Evolutionary conservation across 2,113 vertebrate genomes (phyloP).

Genomic region (Eulemur macaco): DNA sequence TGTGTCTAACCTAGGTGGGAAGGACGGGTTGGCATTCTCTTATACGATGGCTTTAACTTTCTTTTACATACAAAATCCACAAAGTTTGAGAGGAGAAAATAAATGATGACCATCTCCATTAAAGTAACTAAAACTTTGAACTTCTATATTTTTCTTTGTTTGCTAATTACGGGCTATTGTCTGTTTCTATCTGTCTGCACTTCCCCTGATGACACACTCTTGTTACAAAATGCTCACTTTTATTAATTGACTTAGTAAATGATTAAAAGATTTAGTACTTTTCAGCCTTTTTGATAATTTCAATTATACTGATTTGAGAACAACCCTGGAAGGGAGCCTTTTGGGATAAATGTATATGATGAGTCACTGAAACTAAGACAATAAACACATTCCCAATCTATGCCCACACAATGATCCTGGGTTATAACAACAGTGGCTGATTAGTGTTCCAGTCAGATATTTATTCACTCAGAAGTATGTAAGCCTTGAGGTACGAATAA

Average conservation of each 20-base stretch:
- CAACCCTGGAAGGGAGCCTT: neutral
- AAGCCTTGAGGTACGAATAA: neutral
- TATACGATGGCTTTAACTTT: neutral
- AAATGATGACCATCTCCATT: neutral
- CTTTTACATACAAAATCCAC: neutral
- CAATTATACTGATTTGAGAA: neutral
- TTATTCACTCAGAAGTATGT: neutral
- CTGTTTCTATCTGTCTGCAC: neutral
- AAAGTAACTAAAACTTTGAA: neutral
- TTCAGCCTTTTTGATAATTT: conserved; percentile 4
- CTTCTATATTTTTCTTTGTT: neutral
- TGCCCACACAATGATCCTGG: neutral
- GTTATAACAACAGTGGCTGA: neutral
- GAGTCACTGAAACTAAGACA: neutral
- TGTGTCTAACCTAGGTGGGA: neutral
- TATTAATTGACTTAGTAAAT: neutral
- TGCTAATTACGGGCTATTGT: neutral
- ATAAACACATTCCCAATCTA: neutral
- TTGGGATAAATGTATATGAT: neutral
- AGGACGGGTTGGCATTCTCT: neutral
- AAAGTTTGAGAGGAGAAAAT: conserved; percentile 23
- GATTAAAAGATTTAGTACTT: neutral
- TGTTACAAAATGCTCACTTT: neutral
- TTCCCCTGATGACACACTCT: neutral
- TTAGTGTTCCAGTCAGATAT: neutral